Evolutionary conservation across 53 echinoderm and acorn worm species (phyloP), one percentile per base, ranked within the genome.

Genomic region (Astropecten irregularis): DNA sequence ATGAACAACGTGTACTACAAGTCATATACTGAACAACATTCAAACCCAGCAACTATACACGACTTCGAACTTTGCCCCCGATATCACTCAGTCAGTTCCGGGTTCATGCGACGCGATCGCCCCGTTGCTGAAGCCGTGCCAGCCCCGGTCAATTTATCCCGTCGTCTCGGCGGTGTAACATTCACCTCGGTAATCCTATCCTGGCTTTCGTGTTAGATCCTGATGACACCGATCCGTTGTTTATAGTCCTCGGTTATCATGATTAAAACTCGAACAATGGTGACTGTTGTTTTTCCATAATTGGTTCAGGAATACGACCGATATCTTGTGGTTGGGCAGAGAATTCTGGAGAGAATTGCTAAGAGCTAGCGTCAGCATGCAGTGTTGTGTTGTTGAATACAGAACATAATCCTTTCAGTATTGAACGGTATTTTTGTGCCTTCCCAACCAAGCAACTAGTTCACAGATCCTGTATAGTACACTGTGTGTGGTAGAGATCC

Each of bases 31-130:
- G 32, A 35, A 31, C 53, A 47, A 36, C 25, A 71, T 35, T 48
- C 33, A 32, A n/a, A n/a, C n/a, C n/a, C n/a, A n/a, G n/a, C n/a
- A n/a, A n/a, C n/a, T n/a, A n/a, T n/a, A n/a, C n/a, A n/a, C n/a
- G n/a, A n/a, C n/a, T n/a, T 32, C 50, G 71, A 71, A 71, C 71
- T 71, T 71, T 71, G 52, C 31, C 50, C 71, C 70, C 18, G 19
- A 3, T 0, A 27, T 5, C 47, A 31, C 31, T 9, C 7, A 32
- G 14, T 50, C 31, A 70, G 70, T 71, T 71, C 71, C 71, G 52
- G 71, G 71, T 52, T 52, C 3, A 32, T 27, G 27, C 31, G 20
- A n/a, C n/a, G n/a, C n/a, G n/a, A n/a, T n/a, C n/a, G n/a, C n/a
- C n/a, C n/a, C n/a, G n/a, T n/a, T n/a, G n/a, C n/a, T n/a, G n/a